Base-by-base conservation (phyloP, 1,140 invertebrate species). In the Drosophila setifemur region DNA sequence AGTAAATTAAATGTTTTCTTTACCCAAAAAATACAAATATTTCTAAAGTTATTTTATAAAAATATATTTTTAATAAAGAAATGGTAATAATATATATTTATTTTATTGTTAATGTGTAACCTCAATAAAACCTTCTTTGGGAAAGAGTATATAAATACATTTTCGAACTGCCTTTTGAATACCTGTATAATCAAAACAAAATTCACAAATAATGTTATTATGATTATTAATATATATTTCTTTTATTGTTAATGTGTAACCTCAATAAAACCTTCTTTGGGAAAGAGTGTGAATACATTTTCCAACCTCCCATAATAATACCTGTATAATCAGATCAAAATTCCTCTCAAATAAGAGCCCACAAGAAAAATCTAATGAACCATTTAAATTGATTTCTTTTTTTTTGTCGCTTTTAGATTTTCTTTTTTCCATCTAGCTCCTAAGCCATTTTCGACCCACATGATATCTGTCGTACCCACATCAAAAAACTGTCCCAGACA, bases 391-490 rank as follows among this genome's bases (percentile, higher is more conserved):
- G 25, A 64, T 28, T 64, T 16, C 31, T 43, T 63, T 49, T 63
- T 49, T 28, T 11, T 63, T 11, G 43, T 48, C 40, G 55, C 49
- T 26, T 61, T n/a, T n/a, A n/a, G n/a, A n/a, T n/a, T 64, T 35
- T 39, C 55, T 23, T 48, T 61, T 39, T 37, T 21, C 8, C 12
- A 48, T 48, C 57, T 63, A 48, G 19, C 11, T 23, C 42, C 12
- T 33, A 48, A 42, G 18, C 57, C 31, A 64, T 39, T 48, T 18
- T 64, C 60, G 33, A 48, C 60, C 60, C 60, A 64, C 60, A 64
- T 64, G 60, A 64, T 47, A 64, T 64, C 55, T 64, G 31, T 64
- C 60, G 57, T 64, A 64, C 57, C 60, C 57, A 63, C 42, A 63
- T 64, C 60, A 64, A 64, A 18, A n/a, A 35, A 31, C 9, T 63